phyloP scores from a whole-genome alignment of 2,113 vertebrate species.

The Saguinus imperator region DNA sequence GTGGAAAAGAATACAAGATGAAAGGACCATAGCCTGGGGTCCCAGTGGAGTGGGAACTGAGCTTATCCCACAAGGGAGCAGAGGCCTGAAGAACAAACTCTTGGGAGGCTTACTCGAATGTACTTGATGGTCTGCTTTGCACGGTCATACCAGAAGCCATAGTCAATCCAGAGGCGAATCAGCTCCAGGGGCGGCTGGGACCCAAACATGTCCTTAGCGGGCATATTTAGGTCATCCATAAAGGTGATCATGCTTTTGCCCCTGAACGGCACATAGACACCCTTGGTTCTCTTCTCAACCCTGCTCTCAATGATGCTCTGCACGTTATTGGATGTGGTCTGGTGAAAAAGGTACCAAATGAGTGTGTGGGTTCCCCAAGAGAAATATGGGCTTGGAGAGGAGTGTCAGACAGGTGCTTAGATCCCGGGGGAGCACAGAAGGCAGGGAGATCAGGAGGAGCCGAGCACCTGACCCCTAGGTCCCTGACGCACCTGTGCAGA shows the following conservation, averaged over 20 bases:
- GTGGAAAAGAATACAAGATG: neutral
- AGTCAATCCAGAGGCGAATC: conserved; percentile 92
- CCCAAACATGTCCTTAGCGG: conserved; percentile 89
- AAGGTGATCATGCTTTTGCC: conserved; percentile 91
- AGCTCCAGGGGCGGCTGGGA: conserved; percentile 93
- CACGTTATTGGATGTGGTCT: conserved; percentile 91
- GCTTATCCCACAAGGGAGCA: neutral
- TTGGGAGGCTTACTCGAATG: conserved; percentile 87
- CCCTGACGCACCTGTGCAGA: conserved; percentile 88
- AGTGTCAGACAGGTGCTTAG: neutral
- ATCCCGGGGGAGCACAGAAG: neutral
- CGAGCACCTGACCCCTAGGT: rapidly evolving
- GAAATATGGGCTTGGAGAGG: neutral
- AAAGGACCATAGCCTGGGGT: neutral
- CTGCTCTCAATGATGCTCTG: conserved; percentile 91
- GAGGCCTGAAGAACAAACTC: neutral
- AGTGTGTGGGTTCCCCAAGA: neutral
- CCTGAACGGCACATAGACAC: conserved; percentile 88
- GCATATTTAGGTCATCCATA: conserved; percentile 94
- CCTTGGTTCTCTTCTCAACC: conserved; percentile 91
- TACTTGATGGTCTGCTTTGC: conserved; percentile 88
- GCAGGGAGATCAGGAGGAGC: neutral
- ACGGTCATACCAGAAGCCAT: conserved; percentile 94
- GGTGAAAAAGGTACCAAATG: neutral
- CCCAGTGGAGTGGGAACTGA: neutral